Conservation (phyloP, 2,113 vertebrate genomes). For the Platichthys stellatus region DNA sequence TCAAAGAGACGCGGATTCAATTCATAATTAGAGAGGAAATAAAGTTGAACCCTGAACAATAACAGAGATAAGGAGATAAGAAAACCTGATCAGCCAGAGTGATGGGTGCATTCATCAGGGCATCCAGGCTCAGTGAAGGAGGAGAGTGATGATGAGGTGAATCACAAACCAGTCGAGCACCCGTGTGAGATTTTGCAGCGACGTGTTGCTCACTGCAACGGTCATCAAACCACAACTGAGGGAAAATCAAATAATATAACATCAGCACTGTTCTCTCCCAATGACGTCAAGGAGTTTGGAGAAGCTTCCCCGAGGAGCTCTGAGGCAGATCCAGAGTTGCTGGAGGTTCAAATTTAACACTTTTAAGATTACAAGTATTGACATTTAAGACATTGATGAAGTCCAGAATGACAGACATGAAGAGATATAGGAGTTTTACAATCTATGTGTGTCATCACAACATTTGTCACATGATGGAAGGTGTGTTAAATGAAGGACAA, state of each 20-base stretch:
- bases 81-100: neutral
- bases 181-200: neutral
- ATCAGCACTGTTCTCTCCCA: neutral
- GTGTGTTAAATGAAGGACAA: no score
- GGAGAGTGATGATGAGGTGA: slow-evolving; percentile 1
- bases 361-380: no score
- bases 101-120: neutral
- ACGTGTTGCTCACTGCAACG: neutral
- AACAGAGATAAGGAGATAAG: neutral
- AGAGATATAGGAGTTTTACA: no score
- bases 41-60: slow-evolving; percentile 1
- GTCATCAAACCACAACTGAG: neutral
- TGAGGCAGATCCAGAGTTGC: neutral
- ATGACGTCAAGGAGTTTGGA: neutral
- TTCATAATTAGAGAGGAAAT: neutral
- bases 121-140: neutral
- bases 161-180: neutral
- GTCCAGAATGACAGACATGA: no score
- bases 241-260: neutral
- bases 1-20: neutral
- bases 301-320: neutral
- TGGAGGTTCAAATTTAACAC: no score
- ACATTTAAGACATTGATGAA: no score
- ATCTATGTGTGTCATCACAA: no score
- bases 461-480: no score